phyloP scores from a whole-genome alignment of 2,888 invertebrate genomes.

The Scaptomyza parva region DNA sequence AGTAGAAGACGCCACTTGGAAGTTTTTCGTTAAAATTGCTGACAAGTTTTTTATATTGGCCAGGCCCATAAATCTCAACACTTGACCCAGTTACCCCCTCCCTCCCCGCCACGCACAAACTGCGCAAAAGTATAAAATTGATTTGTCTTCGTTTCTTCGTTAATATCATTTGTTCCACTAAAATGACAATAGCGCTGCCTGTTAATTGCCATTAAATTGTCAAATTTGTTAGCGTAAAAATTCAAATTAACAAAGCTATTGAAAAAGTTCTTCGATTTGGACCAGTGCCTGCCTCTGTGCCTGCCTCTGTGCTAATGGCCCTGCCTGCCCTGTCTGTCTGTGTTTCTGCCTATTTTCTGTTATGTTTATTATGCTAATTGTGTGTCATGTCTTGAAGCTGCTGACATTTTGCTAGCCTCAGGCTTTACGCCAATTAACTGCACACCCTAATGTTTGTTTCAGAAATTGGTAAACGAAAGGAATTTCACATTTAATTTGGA shows the following conservation, averaged over 20 bases:
- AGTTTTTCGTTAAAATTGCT: constrained; percentile 35
- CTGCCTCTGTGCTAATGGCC: not conserved
- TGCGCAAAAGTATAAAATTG: constrained; percentile 52
- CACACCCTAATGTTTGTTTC: not conserved
- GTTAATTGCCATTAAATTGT: constrained; percentile 63
- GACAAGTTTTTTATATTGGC: constrained; percentile 1
- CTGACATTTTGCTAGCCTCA: not conserved
- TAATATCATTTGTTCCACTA: constrained; percentile 11
- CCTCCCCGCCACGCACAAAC: too few species aligned
- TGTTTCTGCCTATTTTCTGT: not conserved
- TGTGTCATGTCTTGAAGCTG: constrained; percentile 13
- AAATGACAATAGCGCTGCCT: constrained; percentile 23
- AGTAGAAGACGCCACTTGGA: constrained; percentile 36
- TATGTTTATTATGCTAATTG: constrained; percentile 61
- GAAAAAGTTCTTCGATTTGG: constrained; percentile 47
- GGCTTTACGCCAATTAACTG: constrained; percentile 4
- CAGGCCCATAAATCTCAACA: constrained; percentile 33
- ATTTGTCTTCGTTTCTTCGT: constrained; percentile 43
- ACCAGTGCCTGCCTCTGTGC: constrained; percentile 10
- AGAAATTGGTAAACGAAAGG: not conserved
- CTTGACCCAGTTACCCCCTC: constrained; percentile 33
- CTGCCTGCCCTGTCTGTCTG: constrained; percentile 11
- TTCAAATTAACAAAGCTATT: constrained; percentile 61
- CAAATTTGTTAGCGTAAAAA: constrained; percentile 58
- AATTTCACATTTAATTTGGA: too few species aligned